These are phyloP conservation scores for Hydropsyche tenuis DNA, from an alignment of 1,140 invertebrate genomes.

Conservation along the genomic window DNA sequence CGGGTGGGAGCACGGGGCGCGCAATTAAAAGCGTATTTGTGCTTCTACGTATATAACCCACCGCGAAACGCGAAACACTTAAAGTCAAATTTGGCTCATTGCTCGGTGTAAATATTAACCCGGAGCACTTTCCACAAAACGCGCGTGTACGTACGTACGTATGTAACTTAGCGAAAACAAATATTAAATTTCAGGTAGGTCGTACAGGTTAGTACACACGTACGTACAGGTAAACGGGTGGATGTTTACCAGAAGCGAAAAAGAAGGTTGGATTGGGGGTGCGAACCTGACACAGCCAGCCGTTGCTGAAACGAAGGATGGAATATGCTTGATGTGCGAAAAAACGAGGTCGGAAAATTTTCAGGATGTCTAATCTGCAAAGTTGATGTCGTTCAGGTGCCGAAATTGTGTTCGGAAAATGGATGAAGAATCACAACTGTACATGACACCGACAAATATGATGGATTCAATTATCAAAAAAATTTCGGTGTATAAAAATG, in stretches of 20 bases:
- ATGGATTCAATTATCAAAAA: too few species aligned
- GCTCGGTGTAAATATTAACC: constrained; percentile 44
- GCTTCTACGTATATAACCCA: not conserved
- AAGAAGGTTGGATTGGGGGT: not conserved
- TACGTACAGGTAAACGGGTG: constrained; percentile 28
- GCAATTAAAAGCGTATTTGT: constrained; percentile 41
- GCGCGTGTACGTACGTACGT: constrained; percentile 5
- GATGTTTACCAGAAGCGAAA: constrained; percentile 35
- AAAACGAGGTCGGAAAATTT: constrained; percentile 33
- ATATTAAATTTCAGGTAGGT: constrained; percentile 43
- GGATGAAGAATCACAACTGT: not conserved
- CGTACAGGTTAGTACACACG: too few species aligned
- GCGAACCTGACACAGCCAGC: not conserved
- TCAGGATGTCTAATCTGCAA: constrained; percentile 38
- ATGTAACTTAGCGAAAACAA: constrained; percentile 44
- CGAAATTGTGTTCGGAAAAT: constrained; percentile 5
- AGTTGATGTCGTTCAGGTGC: constrained; percentile 14
- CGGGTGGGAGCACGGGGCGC: not conserved
- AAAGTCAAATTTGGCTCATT: constrained; percentile 43
- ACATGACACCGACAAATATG: constrained; percentile 6
- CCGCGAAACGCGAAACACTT: constrained; percentile 31
- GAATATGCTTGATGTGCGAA: not conserved
- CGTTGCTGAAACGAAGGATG: not conserved
- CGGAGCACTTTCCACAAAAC: constrained; percentile 44
- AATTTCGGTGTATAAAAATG: not conserved